Evolutionary conservation across 92 coral and sea anemone species (phyloP).

Genomic region (Anthopleura xanthogrammica): DNA sequence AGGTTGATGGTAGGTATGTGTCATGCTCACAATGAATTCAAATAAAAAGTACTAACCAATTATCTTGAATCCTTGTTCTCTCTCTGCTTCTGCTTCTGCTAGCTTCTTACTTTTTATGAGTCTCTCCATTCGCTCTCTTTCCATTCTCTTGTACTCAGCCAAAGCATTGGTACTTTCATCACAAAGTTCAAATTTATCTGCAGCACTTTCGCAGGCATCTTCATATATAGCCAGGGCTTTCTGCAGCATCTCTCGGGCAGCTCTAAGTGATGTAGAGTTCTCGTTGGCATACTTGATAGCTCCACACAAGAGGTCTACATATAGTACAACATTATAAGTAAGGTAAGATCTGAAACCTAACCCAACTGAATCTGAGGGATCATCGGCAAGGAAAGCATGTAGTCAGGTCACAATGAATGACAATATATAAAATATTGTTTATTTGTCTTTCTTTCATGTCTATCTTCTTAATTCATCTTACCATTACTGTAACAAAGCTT

Average conservation of each 20-base stretch:
- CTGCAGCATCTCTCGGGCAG: conserved; percentile 74
- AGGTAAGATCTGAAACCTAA: background rate
- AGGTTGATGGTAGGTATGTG: too few species aligned
- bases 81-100: conserved; percentile 64
- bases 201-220: conserved; percentile 71
- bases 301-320: conserved; percentile 41
- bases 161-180: conserved; percentile 55
- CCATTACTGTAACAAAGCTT: background rate
- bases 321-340: background rate
- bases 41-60: conserved; percentile 38
- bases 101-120: conserved; percentile 62
- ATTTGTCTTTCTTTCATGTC: too few species aligned
- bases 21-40: too few species aligned
- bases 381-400: too few species aligned
- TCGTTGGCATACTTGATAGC: conserved; percentile 68
- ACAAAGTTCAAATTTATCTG: conserved; percentile 78
- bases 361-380: too few species aligned
- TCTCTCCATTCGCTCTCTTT: conserved; percentile 69
- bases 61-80: conserved; percentile 51
- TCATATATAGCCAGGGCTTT: conserved; percentile 44
- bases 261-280: conserved; percentile 66
- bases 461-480: too few species aligned
- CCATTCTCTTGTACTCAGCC: conserved; percentile 73
- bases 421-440: too few species aligned
- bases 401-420: too few species aligned